Evolutionary conservation across 2,797 vertebrate species (phyloP), one percentile per base, ranked within the genome.

Genomic region (Scolopax bukidnonensis): DNA sequence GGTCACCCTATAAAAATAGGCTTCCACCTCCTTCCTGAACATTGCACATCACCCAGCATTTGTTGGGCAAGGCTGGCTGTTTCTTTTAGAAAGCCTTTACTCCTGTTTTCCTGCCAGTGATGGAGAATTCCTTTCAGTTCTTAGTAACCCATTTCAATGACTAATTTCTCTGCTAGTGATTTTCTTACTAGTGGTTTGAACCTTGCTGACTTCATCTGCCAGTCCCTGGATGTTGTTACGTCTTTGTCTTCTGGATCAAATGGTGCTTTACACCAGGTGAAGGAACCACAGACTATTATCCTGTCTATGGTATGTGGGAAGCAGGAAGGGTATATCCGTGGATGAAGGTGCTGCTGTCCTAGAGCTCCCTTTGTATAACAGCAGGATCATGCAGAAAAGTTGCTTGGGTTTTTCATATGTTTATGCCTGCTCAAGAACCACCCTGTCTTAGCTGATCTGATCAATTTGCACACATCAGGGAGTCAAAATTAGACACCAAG

Each of bases 331-430:
- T n/a, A 3, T 51, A 74, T 53, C 60, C 9, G 11, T 7, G 28
- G 28, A 10, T 40, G 24, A 87, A 71, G 30, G n/a, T 27, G 40
- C 67, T 81, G 27, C 45, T 2, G 3, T 61, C 36, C 7, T 56
- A 48, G 63, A 56, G 5, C 13, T 63, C 27, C 18, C 20, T 33
- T 18, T 36, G 56, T 50, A 83, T 38, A 87, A 53, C 48, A 68
- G 54, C 19, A 64, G 38, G 48, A 41, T 40, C 30, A 10, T 11
- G 7, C 30, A 60, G 71, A 10, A 77, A n/a, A 47, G 30, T 74
- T 71, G 4, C 25, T 71, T 45, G 20, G 2, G 2, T 38, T 82
- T 82, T 84, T 51, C 0, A 0, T 7, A 4, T 8, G 4, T 69
- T 90, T 70, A 27, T 10, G 9, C 19, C 30, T 64, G 7, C 12